These are phyloP conservation scores for Trissolcus brochymenae DNA, from an alignment of 2,888 invertebrate genomes.

Conservation along the genomic window DNA sequence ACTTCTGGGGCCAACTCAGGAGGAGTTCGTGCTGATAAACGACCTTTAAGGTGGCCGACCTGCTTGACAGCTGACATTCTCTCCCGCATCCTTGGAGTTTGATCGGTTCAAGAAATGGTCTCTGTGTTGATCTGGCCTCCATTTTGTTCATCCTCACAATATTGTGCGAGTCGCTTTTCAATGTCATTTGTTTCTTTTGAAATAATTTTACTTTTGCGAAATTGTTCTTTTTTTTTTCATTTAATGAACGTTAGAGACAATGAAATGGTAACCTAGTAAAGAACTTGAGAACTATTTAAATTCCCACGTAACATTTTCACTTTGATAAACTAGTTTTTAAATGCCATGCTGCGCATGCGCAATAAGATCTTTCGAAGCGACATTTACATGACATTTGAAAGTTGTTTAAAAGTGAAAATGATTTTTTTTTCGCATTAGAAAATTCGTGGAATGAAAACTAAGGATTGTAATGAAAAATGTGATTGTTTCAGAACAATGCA, in stretches of 20 bases:
- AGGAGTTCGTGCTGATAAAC: constrained; percentile 55
- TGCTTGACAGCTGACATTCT: constrained; percentile 60
- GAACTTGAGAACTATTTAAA: not conserved
- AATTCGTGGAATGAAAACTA: not conserved
- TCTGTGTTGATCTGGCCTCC: constrained; percentile 49
- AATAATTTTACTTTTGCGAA: too few relatives aligned
- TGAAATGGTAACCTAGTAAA: too few relatives aligned
- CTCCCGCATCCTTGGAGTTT: constrained; percentile 43
- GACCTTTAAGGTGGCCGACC: constrained; percentile 65
- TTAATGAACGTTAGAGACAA: too few relatives aligned
- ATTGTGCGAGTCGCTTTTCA: not conserved
- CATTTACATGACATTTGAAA: constrained; percentile 29
- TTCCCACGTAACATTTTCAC: constrained; percentile 2
- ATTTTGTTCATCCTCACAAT: constrained; percentile 18
- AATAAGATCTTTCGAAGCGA: not conserved
- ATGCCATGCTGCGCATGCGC: constrained; percentile 9
- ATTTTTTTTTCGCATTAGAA: constrained; percentile 1
- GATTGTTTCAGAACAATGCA: not conserved
- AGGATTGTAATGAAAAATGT: not conserved
- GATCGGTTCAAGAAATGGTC: constrained; percentile 20
- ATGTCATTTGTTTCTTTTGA: too few relatives aligned
- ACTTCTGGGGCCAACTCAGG: constrained; percentile 37
- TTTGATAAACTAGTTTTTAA: constrained; percentile 7
- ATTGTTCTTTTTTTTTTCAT: too few relatives aligned
- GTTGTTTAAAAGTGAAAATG: constrained; percentile 6